phyloP scores from a whole-genome alignment of 2,113 vertebrate species.

The Axis porcinus region DNA sequence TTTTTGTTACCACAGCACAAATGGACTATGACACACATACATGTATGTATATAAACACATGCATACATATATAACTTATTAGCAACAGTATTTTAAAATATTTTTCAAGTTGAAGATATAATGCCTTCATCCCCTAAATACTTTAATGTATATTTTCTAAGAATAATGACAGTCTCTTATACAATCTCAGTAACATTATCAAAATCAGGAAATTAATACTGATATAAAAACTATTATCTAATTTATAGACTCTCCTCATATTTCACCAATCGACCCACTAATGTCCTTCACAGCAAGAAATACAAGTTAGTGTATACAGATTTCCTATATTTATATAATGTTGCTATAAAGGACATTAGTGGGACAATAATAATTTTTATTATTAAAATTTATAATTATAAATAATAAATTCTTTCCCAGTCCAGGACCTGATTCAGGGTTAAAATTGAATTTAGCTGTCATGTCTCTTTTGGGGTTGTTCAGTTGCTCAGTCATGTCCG shows the following conservation, averaged over 20 bases:
- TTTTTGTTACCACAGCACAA: not conserved
- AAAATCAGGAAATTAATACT: slow-evolving; percentile 5
- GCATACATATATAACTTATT: not conserved
- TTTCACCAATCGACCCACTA: not conserved
- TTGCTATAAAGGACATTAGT: not conserved
- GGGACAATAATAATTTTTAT: not conserved
- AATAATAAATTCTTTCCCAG: not conserved
- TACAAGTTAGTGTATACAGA: not conserved
- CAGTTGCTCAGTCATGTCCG: not conserved
- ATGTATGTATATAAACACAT: not conserved
- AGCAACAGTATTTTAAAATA: not conserved
- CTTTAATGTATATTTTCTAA: not conserved
- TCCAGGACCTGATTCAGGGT: not conserved
- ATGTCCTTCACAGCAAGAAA: not conserved
- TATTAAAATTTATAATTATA: slow-evolving; percentile 11
- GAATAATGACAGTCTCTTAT: not conserved
- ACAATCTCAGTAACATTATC: not conserved
- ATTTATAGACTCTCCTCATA: not conserved
- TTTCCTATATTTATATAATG: not conserved
- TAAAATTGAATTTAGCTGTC: not conserved
- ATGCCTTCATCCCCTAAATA: not conserved
- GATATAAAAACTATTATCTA: not conserved
- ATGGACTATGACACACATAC: not conserved
- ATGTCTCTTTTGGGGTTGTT: not conserved
- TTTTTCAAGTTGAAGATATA: not conserved